These are phyloP conservation scores for Pyrgus malvae DNA, from an alignment of 2,888 invertebrate genomes.

Conservation along the genomic window DNA sequence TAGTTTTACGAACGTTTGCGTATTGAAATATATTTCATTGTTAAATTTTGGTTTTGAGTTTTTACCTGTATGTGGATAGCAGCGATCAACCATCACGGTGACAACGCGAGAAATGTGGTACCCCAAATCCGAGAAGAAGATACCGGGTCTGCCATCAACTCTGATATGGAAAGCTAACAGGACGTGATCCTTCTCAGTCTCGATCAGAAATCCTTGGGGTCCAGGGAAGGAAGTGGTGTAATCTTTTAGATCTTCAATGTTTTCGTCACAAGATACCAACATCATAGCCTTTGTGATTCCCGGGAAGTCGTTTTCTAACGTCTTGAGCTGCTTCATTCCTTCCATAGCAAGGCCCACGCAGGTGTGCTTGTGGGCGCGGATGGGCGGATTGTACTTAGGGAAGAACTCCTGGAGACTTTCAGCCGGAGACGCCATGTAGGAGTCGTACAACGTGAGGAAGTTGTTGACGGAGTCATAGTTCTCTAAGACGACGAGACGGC, in stretches of 20 bases:
- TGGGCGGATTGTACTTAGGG: conserved; percentile 91
- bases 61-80: conserved; percentile 93
- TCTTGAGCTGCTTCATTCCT: conserved; percentile 86
- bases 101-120: conserved; percentile 94
- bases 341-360: conserved; percentile 95
- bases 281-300: conserved; percentile 86
- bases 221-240: conserved; percentile 84
- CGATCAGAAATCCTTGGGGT: conserved; percentile 82
- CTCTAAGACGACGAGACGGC: conserved; percentile 91
- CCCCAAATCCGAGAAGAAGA: conserved; percentile 93
- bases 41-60: neutral
- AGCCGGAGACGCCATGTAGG: conserved; percentile 85
- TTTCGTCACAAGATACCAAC: conserved; percentile 95
- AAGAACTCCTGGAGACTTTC: conserved; percentile 88
- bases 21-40: neutral
- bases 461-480: conserved; percentile 96
- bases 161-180: conserved; percentile 89
- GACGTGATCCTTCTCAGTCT: conserved; percentile 94
- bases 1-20: neutral
- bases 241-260: conserved; percentile 83
- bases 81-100: conserved; percentile 92
- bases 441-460: conserved; percentile 86
- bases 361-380: conserved; percentile 91
- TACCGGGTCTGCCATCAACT: conserved; percentile 88
- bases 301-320: conserved; percentile 83